phyloP scores from a whole-genome alignment of 2,113 vertebrate species.

The Stegastes partitus region DNA sequence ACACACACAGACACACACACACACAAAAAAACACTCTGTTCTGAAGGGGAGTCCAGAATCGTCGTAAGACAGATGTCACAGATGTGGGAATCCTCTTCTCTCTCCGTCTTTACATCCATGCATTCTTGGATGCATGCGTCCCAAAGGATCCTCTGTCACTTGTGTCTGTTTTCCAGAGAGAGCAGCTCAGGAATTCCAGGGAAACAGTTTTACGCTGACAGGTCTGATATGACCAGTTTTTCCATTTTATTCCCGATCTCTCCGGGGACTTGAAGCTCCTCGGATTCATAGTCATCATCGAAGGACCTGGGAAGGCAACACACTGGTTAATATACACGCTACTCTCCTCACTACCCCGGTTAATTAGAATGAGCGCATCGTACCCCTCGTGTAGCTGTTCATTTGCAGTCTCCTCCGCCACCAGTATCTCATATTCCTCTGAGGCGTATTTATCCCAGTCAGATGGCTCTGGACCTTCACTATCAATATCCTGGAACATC shows the following conservation, averaged over 20 bases:
- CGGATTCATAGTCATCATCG: conserved; percentile 95
- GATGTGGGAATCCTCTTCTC: conserved; percentile 10
- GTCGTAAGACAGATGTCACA: conserved; percentile 17
- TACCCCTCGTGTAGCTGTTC: conserved; percentile 96
- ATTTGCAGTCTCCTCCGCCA: conserved; percentile 96
- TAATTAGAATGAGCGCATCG: neutral
- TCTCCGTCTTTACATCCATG: conserved; percentile 34
- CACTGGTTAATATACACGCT: neutral
- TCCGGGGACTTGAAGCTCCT: conserved; percentile 89
- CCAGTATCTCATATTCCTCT: conserved; percentile 97
- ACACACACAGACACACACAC: conserved; percentile 46
- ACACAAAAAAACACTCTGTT: conserved; percentile 14
- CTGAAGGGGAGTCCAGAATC: conserved; percentile 30
- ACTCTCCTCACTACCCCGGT: neutral
- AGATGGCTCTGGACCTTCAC: conserved; percentile 94
- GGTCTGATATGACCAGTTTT: conserved; percentile 91
- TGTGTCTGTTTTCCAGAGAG: conserved; percentile 59
- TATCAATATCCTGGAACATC: conserved; percentile 89
- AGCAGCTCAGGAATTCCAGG: conserved; percentile 68
- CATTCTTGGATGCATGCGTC: conserved; percentile 33
- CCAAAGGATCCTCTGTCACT: conserved; percentile 1
- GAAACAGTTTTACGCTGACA: conserved; percentile 84
- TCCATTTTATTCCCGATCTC: conserved; percentile 94
- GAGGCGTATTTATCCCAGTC: conserved; percentile 99
- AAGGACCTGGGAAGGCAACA: conserved; percentile 90